Conservation (phyloP, 1,140 invertebrate species). For the Bombus waltoni region DNA sequence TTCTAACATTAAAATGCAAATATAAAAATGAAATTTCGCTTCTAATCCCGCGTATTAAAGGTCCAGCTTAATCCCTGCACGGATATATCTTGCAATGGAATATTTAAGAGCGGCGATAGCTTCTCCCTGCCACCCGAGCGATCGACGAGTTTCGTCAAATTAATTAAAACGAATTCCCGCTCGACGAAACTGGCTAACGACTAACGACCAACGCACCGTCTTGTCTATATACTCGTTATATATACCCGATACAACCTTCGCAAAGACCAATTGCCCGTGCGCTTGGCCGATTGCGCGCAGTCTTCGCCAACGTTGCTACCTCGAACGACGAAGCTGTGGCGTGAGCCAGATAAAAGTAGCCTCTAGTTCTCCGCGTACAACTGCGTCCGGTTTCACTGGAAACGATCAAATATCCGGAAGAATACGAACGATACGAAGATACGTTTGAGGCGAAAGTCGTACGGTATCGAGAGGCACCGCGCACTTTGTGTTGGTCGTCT, state of each 20-base stretch:
- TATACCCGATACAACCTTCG: conserved; percentile 34
- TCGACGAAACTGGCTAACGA: conserved; percentile 37
- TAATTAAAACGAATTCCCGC: conserved; percentile 31
- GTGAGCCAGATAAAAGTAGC: conserved; percentile 21
- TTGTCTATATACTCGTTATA: conserved; percentile 27
- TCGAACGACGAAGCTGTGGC: conserved; percentile 34
- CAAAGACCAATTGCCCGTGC: conserved; percentile 4
- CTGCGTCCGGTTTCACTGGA: too few species aligned
- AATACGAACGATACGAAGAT: too few species aligned
- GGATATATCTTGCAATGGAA: conserved; percentile 23
- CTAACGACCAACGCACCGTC: conserved; percentile 27
- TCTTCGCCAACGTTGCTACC: conserved; percentile 25
- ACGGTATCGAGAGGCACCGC: too few species aligned
- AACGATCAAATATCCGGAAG: too few species aligned
- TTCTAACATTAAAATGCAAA: conserved; percentile 14
- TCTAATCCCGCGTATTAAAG: conserved; percentile 10
- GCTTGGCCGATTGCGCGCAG: conserved; percentile 28
- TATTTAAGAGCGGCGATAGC: neutral
- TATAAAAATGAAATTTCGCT: conserved; percentile 43
- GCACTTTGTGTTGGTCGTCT: too few species aligned
- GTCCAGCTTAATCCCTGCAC: neutral
- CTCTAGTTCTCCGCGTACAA: neutral
- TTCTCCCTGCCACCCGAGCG: neutral
- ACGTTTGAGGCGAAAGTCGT: too few species aligned
- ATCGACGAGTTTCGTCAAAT: conserved; percentile 40